These are phyloP conservation scores for Lepidocolaptes lacrymiger DNA, from an alignment of 2,797 vertebrate genomes.

Conservation along the genomic window DNA sequence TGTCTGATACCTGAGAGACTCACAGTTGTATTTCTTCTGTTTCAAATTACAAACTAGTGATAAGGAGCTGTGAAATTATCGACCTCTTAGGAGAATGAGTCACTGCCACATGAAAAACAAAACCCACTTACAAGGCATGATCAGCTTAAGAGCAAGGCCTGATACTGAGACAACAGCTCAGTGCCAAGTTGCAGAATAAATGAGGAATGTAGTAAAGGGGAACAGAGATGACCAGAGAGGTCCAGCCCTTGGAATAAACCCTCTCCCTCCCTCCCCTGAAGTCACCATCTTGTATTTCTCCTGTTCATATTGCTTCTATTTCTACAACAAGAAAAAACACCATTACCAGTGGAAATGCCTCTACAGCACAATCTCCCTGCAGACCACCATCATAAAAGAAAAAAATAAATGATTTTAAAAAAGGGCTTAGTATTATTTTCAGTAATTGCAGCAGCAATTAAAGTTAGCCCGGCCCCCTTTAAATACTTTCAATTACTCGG, in stretches of 20 bases:
- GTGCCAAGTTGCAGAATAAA: neutral
- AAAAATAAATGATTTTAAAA: neutral
- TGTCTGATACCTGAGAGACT: neutral
- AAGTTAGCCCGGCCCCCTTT: neutral
- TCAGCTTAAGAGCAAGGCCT: constrained; percentile 2
- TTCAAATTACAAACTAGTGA: neutral
- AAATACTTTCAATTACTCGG: neutral
- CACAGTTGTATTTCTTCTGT: neutral
- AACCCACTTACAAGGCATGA: constrained; percentile 24
- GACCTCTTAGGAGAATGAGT: constrained; percentile 38
- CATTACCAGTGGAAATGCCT: neutral
- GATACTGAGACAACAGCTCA: neutral
- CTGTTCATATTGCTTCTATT: neutral
- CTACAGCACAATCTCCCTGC: neutral
- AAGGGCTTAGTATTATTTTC: neutral
- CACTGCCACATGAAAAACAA: constrained; percentile 50
- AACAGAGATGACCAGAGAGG: neutral
- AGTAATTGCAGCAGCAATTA: neutral
- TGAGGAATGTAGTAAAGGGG: neutral
- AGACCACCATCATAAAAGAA: neutral
- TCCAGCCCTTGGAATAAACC: neutral
- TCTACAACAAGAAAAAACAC: neutral
- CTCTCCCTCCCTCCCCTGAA: neutral
- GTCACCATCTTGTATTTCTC: neutral
- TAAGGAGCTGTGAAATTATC: constrained; percentile 43